Evolutionary conservation across 37 sponge, comb jelly and placozoan species (phyloP).

Genomic region (Aplysina aerophoba): DNA sequence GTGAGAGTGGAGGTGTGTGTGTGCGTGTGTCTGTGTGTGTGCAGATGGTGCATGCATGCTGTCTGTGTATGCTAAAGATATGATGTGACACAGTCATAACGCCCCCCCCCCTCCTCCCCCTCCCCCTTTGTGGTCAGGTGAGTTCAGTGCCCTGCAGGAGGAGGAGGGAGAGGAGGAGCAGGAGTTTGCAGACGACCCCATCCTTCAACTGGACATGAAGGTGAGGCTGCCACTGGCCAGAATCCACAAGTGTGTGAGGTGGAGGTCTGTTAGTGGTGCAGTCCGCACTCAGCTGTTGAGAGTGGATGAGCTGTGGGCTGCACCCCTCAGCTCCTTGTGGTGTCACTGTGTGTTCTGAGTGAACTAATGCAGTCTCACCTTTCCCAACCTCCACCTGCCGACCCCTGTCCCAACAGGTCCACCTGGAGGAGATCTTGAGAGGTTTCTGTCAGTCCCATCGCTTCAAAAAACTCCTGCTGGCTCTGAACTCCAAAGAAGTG

Average conservation of each 20-base stretch:
- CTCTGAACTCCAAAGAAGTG: constrained; percentile 16
- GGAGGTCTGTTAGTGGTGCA: too few species aligned
- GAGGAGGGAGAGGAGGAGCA: constrained; percentile 73
- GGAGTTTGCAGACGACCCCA: constrained; percentile 73
- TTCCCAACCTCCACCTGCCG: background rate
- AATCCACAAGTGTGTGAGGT: background rate
- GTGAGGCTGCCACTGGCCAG: constrained; percentile 35
- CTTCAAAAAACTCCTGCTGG: constrained; percentile 11
- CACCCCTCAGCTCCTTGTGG: too few species aligned
- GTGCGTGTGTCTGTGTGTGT: background rate
- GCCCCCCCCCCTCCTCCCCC: background rate
- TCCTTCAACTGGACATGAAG: constrained; percentile 66
- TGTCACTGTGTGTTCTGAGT: too few species aligned
- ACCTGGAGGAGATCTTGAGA: constrained; percentile 8
- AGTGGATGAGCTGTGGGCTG: too few species aligned
- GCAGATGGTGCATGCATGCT: background rate
- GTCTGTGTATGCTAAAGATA: background rate
- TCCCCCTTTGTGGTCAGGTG: background rate
- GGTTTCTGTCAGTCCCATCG: background rate
- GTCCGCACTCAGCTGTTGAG: too few species aligned
- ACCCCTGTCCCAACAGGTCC: background rate
- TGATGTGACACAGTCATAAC: background rate
- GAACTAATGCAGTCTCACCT: background rate
- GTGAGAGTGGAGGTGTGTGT: background rate
- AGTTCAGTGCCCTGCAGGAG: constrained; percentile 6